phyloP scores from a whole-genome alignment of 2,888 invertebrate species.

The Synanthedon andrenaeformis region DNA sequence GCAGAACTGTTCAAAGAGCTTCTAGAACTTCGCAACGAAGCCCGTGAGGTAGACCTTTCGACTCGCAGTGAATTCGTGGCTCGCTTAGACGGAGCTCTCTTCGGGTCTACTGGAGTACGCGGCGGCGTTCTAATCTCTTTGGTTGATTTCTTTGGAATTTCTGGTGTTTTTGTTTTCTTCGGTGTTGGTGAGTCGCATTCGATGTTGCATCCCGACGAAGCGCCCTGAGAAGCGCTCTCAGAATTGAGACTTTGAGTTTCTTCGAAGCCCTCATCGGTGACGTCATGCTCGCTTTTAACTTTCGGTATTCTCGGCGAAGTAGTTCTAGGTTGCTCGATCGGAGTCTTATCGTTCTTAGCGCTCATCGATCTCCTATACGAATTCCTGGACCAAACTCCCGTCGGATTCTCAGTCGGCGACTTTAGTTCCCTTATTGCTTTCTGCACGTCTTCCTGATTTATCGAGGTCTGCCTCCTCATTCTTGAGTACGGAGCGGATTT shows the following conservation, averaged over 20 bases:
- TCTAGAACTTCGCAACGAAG: conserved; percentile 83
- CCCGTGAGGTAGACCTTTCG: conserved; percentile 81
- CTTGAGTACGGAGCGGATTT: conserved; percentile 55
- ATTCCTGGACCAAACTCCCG: conserved; percentile 71
- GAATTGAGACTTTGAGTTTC: conserved; percentile 90
- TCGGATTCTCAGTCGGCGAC: conserved; percentile 72
- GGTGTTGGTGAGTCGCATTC: conserved; percentile 70
- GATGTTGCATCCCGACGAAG: conserved; percentile 81
- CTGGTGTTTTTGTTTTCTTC: conserved; percentile 46
- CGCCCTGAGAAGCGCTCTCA: conserved; percentile 87
- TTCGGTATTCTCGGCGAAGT: conserved; percentile 63
- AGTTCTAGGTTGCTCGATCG: conserved; percentile 15
- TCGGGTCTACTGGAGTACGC: conserved; percentile 42
- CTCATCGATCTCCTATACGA: conserved; percentile 47
- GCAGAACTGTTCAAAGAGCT: conserved; percentile 87
- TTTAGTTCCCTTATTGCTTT: conserved; percentile 76
- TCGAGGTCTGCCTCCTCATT: conserved; percentile 75
- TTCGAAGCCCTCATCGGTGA: conserved; percentile 91
- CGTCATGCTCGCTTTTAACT: conserved; percentile 74
- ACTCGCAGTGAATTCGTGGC: conserved; percentile 67
- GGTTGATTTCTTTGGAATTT: conserved; percentile 65
- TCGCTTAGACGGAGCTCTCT: conserved; percentile 34
- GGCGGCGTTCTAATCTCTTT: conserved; percentile 57
- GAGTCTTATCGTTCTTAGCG: conserved; percentile 28
- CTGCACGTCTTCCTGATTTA: conserved; percentile 78